Base-by-base conservation (phyloP, 2,888 invertebrate genomes). In the Cerastis leucographa region DNA sequence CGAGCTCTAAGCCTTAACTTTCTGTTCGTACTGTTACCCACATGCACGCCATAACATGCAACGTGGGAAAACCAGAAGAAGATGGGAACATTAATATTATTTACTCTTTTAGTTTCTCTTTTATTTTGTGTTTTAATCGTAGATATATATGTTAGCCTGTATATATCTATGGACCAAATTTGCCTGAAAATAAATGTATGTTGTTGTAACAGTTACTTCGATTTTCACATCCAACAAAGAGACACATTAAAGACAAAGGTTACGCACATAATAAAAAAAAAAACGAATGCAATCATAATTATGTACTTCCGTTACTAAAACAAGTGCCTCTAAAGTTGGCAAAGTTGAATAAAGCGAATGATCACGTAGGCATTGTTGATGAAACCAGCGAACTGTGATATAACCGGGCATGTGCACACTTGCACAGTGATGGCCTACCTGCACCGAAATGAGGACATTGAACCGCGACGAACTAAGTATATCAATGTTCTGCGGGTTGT, bases 1-100 rank as follows among this genome's bases (percentile, higher is more conserved):
- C 74, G 69, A 74, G 70, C 71, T 78, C 74, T 75, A 67, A 71
- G 71, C 51, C 59, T 65, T 69, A 62, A 78, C 87, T 87, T 87
- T 86, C 87, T 83, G 87, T 70, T 79, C 29, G 56, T 67, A 65
- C 76, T 54, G 67, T 69, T 78, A 75, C 66, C 66, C 44, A 66
- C 70, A 74, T 73, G 40, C 68, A 59, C 14, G 35, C 78, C 61
- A 44, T 67, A 64, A 69, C 64, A 22, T 75, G 77, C 77, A 75
- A 12, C 46, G 54, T 69, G 86, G 86, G 76, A 86, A 86, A 78
- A 65, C 86, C 86, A 59, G 54, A 71, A 49, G 22, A 19, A 65
- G 42, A 72, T 65, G 56, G 64, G 17, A 6, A 62, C 56, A 68
- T 56, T 62, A 77, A 40, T 64, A 11, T 61, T 56, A 69, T 54